Evolutionary conservation across 2,888 invertebrate species (phyloP), one percentile per base, ranked within the genome.

Genomic region (Cylloceria caligata): DNA sequence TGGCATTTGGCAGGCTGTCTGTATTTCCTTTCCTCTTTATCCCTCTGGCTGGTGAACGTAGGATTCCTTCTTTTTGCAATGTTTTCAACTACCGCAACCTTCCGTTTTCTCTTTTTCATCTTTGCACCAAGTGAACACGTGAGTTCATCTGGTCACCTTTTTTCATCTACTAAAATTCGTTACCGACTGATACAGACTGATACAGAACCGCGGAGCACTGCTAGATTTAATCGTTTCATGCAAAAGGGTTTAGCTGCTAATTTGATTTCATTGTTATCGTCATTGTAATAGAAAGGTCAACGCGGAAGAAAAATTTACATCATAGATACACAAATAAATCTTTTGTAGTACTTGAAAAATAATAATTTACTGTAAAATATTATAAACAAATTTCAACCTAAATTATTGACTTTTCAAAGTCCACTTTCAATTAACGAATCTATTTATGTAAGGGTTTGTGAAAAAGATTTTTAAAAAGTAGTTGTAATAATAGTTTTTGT

Each of bases 101-200:
- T 62, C 27, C 39, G 52, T 16, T 60, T 73, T 21, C n/a, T 24
- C 42, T 81, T 74, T 78, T 74, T 65, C 69, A 78, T 55, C 68
- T 11, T 60, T 76, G 49, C 21, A 34, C 39, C 49, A 27, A 75
- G 36, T 62, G 39, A 9, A 30, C 16, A 19, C n/a, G 42, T 42
- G n/a, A 34, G 9, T n/a, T 34, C 64, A 34, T 19, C 34, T 27
- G 13, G 16, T 65, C 27, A 0, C 11, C 3, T 5, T 52, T 62
- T 80, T 80, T 64, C 27, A 19, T n/a, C 42, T 27, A 19, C 60
- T 4, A 2, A 21, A 9, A 24, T n/a, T 16, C 24, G 9, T 24
- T 30, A 45, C 16, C 21, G 13, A 42, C 39, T 13, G 9, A 49
- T 45, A 64, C 62, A 62, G 49, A 27, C 2, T 11, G 52, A 55